These are phyloP conservation scores for Melanostoma mellinum DNA, from an alignment of 2,888 invertebrate genomes.

Conservation along the genomic window DNA sequence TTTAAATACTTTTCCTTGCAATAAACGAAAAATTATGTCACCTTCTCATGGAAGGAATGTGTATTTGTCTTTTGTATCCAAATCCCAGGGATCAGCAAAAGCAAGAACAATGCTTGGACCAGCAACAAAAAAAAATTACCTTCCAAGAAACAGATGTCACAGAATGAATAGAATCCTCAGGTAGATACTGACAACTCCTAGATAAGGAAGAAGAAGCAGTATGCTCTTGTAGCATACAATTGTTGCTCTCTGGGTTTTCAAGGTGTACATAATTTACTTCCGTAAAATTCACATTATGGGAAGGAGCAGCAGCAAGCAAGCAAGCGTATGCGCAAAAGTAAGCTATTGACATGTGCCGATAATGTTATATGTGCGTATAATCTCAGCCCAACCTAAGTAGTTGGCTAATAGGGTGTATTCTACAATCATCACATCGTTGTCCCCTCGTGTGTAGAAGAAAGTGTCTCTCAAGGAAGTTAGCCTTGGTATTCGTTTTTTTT, in stretches of 20 bases:
- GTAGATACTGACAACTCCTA: slow-evolving; percentile 32
- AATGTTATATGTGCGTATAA: slow-evolving; percentile 39
- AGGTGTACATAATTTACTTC: slow-evolving; percentile 68
- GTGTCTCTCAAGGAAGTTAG: slow-evolving; percentile 2
- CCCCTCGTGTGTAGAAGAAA: slow-evolving; percentile 26
- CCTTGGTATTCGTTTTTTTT: slow-evolving; percentile 10
- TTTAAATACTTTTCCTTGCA: slow-evolving; percentile 22
- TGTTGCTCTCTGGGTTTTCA: slow-evolving; percentile 47
- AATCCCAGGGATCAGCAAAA: slow-evolving; percentile 48
- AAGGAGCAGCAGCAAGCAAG: not conserved
- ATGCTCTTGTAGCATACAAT: slow-evolving; percentile 40
- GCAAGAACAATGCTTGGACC: not conserved
- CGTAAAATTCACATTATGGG: slow-evolving; percentile 56
- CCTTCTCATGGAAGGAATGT: slow-evolving; percentile 37
- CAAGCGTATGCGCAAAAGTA: slow-evolving; percentile 64
- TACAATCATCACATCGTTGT: slow-evolving; percentile 39
- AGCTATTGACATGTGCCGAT: slow-evolving; percentile 70
- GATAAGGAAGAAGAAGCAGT: slow-evolving; percentile 3
- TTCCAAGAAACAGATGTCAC: slow-evolving; percentile 56
- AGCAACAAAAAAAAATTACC: slow-evolving; percentile 6
- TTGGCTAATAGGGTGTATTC: slow-evolving; percentile 62
- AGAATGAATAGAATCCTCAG: slow-evolving; percentile 38
- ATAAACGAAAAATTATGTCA: slow-evolving; percentile 60
- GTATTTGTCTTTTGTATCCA: slow-evolving; percentile 37
- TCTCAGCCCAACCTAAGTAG: slow-evolving; percentile 51